A percentile compares a stretch with the other conserved stretches of the same genome.
phyloP scores from a whole-genome alignment of 2,888 invertebrate genomes.

The Apamea monoglypha region DNA sequence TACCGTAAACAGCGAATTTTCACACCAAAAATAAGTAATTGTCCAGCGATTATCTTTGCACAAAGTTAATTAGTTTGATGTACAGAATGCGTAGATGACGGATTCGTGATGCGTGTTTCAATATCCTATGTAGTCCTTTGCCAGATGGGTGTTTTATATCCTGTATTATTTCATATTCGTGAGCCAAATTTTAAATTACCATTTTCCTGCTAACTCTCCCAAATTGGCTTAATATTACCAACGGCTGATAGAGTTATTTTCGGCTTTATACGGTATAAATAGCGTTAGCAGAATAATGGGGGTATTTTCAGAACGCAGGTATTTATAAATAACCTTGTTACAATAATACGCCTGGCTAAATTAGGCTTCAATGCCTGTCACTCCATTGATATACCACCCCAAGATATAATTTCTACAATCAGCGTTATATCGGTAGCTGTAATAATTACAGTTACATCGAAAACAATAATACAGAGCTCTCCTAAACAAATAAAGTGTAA shows the following conservation, averaged over 20 bases:
- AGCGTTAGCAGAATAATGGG: neutral
- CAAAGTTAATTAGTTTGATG: neutral
- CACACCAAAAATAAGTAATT: neutral
- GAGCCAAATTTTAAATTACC: neutral
- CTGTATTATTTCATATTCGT: too few species aligned
- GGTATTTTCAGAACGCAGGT: neutral
- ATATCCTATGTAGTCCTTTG: neutral
- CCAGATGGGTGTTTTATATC: neutral
- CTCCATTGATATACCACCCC: neutral
- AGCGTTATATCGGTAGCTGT: neutral
- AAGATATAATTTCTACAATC: neutral
- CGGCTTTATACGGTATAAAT: conserved; percentile 2
- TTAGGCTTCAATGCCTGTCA: neutral
- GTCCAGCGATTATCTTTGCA: neutral
- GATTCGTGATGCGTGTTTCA: neutral
- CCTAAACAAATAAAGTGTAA: neutral
- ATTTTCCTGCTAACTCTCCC: too few species aligned
- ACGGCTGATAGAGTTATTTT: conserved; percentile 9
- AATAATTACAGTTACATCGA: neutral
- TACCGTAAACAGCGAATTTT: neutral
- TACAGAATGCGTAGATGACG: neutral
- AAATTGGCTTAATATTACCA: conserved; percentile 1
- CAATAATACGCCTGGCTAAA: neutral
- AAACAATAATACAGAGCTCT: neutral
- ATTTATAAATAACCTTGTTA: conserved; percentile 15